Evolutionary conservation across 2,113 vertebrate species (phyloP).

Genomic region (Lepus europaeus): DNA sequence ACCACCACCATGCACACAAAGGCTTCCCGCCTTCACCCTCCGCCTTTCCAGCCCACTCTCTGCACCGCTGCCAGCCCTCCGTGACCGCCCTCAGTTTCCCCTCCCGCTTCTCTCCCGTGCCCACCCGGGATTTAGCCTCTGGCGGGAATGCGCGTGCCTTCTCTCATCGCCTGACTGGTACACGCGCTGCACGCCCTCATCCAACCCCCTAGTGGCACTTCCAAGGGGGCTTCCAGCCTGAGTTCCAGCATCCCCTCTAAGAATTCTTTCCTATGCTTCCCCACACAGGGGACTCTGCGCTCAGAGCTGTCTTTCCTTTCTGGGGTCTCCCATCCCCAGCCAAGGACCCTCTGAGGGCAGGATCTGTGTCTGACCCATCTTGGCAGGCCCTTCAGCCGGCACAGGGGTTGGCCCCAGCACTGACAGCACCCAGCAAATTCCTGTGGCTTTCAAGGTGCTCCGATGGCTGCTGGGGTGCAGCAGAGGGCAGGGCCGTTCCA

Average conservation of each 20-base stretch:
- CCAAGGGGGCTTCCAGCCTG: not conserved
- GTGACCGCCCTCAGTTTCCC: not conserved
- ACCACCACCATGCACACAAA: too few relatives aligned
- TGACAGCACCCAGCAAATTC: not conserved
- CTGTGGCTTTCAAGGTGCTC: not conserved
- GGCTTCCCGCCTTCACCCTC: not conserved
- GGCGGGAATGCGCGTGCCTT: not conserved
- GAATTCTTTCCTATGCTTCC: not conserved
- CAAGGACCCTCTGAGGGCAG: not conserved
- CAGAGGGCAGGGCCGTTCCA: not conserved
- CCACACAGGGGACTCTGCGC: too few relatives aligned
- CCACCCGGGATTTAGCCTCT: fast-evolving
- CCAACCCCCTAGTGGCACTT: not conserved
- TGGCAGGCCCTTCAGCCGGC: not conserved
- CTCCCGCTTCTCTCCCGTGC: not conserved
- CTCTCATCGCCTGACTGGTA: fast-evolving
- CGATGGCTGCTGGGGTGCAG: not conserved
- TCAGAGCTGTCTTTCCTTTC: not conserved
- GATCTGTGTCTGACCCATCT: not conserved
- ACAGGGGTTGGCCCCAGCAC: not conserved
- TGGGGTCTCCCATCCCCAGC: not conserved
- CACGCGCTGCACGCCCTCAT: too few relatives aligned
- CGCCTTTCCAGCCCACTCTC: not conserved
- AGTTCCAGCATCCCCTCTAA: not conserved
- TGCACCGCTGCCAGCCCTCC: not conserved